Percentiles rank a stretch among this genome's conserved stretches.
Conservation (phyloP, 2,888 invertebrate genomes). For the Apeira syringaria region DNA sequence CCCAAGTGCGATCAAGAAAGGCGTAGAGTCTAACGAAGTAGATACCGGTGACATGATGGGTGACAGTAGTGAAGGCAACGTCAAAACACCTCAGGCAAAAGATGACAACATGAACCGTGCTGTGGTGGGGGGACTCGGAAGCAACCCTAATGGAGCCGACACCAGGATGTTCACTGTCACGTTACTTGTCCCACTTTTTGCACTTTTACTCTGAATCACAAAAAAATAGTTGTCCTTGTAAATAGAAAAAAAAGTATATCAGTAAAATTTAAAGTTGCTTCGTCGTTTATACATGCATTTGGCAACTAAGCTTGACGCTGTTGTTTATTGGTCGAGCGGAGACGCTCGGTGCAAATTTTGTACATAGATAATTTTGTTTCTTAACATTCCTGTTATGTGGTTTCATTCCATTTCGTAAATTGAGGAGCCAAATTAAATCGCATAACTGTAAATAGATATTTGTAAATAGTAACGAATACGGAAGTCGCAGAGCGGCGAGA, state of each 20-base stretch:
- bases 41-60: conserved; percentile 58
- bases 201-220: conserved; percentile 59
- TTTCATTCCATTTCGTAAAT: conserved; percentile 74
- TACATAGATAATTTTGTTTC: conserved; percentile 63
- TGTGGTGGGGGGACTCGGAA: conserved; percentile 66
- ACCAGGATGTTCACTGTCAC: conserved; percentile 45
- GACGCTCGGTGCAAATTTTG: conserved; percentile 49
- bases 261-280: conserved; percentile 61
- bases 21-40: conserved; percentile 48
- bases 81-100: conserved; percentile 51
- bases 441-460: conserved; percentile 74
- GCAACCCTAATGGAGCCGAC: conserved; percentile 52
- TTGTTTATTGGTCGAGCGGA: conserved; percentile 50
- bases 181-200: conserved; percentile 56
- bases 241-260: conserved; percentile 61
- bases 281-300: conserved; percentile 54
- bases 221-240: conserved; percentile 53
- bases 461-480: conserved; percentile 75
- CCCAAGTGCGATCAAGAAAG: conserved; percentile 56
- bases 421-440: conserved; percentile 66
- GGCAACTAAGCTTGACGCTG: conserved; percentile 68
- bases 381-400: conserved; percentile 77
- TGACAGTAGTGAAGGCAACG: conserved; percentile 57
- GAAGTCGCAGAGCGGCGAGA: conserved; percentile 73
- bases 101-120: conserved; percentile 64